Percentiles rank a stretch among this genome's conserved stretches.
Evolutionary conservation across 92 coral and sea anemone genomes (phyloP).

Genomic region (Parazoanthus darwini): DNA sequence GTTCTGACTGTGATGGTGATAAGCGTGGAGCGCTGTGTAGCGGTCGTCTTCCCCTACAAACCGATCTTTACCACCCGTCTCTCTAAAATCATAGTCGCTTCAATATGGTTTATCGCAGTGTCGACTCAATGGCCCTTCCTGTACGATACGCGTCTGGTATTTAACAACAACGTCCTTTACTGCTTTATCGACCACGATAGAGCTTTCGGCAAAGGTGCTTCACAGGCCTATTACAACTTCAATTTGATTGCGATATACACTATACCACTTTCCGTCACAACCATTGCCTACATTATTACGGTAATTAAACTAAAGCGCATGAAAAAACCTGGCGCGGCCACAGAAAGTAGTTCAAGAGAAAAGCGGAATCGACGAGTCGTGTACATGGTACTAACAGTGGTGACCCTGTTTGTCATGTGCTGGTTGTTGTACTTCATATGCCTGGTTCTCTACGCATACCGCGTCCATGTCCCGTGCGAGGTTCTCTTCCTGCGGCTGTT

Average conservation of each 20-base stretch:
- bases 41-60: constrained; percentile 58
- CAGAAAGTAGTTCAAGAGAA: constrained; percentile 22
- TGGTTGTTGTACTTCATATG: constrained; percentile 67
- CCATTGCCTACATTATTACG: constrained; percentile 54
- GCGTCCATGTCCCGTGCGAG: constrained; percentile 48
- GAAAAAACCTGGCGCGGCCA: constrained; percentile 31
- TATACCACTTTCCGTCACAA: constrained; percentile 48
- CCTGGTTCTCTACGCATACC: constrained; percentile 50
- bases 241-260: constrained; percentile 53
- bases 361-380: constrained; percentile 50
- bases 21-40: constrained; percentile 68
- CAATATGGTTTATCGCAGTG: constrained; percentile 53
- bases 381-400: constrained; percentile 63
- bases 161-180: not conserved
- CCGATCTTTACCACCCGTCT: constrained; percentile 34
- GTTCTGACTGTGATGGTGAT: constrained; percentile 68
- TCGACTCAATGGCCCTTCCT: constrained; percentile 54
- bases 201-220: constrained; percentile 52
- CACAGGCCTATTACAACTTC: constrained; percentile 45
- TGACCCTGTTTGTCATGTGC: constrained; percentile 56
- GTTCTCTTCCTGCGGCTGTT: constrained; percentile 57
- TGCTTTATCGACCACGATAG: constrained; percentile 52
- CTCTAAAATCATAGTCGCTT: constrained; percentile 30
- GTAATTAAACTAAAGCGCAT: constrained; percentile 39
- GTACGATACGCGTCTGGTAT: constrained; percentile 34